Base-by-base conservation (phyloP, 2,113 vertebrate species). In the Labrus mixtus region DNA sequence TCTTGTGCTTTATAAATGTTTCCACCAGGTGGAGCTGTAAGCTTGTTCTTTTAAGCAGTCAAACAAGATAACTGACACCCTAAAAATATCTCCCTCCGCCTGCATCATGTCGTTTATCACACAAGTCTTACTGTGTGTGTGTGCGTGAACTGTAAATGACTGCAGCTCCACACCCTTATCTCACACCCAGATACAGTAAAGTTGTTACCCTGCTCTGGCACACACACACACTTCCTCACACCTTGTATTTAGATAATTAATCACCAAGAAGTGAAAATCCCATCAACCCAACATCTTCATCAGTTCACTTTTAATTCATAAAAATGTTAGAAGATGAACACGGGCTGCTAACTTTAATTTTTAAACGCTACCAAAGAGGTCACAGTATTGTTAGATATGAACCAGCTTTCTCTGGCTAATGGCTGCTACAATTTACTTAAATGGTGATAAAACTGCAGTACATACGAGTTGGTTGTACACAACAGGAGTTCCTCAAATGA, bases 21-120 rank as follows among this genome's bases (percentile, higher is more conserved):
- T 13, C 89, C 91, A 87, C 78, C 58, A 84, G 89, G 73, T 67
- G 85, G 90, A 43, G 67, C 73, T 16, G 68, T 11, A 57, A 76
- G 37, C 50, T 10, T 33, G 66, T 8, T 67, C 1, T 19, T 33
- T 36, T 11, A 75, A 83, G 10, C 54, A 41, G 59, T 70, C 8
- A 17, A 62, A n/a, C 64, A 9, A 37, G 59, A 10, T 69, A 33
- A 2, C 61, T 62, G 5, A 69, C 16, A 29, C 8, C 11, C 23
- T 33, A 23, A 54, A 87, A 77, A 77, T 74, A 62, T 61, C 29
- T 33, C 29, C 41, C 10, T 9, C 9, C 0, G 2, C 29, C 10
- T 61, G 33, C 45, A 48, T 56, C 55, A 68, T 41, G 46, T 37
- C 4, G 25, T 65, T 53, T 2, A 43, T 56, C 2, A 17, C 46